Percentiles rank a stretch among this genome's conserved stretches.
These are phyloP conservation scores for Saimiri boliviensis DNA, from an alignment of 2,113 vertebrate genomes.

Conservation along the genomic window DNA sequence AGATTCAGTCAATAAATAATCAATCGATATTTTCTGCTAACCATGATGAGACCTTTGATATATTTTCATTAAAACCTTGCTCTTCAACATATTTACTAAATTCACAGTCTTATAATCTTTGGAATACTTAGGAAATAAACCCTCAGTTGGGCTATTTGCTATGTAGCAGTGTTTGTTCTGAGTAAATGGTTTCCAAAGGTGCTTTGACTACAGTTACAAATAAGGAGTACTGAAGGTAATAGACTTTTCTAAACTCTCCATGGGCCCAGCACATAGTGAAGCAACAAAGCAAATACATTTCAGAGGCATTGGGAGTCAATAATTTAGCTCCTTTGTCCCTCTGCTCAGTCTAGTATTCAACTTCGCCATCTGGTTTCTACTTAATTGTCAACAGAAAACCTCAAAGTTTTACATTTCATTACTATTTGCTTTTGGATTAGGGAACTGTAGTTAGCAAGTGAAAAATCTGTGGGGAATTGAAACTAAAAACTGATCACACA, in stretches of 20 bases:
- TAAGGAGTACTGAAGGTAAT: not conserved
- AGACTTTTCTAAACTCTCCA: not conserved
- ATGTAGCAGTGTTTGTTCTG: not conserved
- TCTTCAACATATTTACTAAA: not conserved
- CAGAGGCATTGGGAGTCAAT: not conserved
- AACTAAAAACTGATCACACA: conserved; percentile 6
- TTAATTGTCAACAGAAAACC: conserved; percentile 28
- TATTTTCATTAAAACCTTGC: not conserved
- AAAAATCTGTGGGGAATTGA: conserved; percentile 8
- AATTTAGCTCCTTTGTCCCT: conserved; percentile 5
- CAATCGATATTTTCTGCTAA: not conserved
- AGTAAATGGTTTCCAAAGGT: not conserved
- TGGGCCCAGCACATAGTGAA: not conserved
- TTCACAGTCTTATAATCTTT: not conserved
- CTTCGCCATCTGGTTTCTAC: conserved; percentile 23
- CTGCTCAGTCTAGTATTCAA: not conserved
- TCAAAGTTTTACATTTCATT: conserved; percentile 17
- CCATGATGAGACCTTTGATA: not conserved
- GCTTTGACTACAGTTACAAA: not conserved
- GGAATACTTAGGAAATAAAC: conserved; percentile 30
- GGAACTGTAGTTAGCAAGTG: not conserved
- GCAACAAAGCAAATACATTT: conserved; percentile 22
- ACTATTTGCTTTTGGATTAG: conserved; percentile 33
- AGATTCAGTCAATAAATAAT: not conserved
- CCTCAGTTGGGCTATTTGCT: not conserved